These are phyloP conservation scores for Diarsia dahlii DNA, from an alignment of 2,888 invertebrate species.

Conservation along the genomic window DNA sequence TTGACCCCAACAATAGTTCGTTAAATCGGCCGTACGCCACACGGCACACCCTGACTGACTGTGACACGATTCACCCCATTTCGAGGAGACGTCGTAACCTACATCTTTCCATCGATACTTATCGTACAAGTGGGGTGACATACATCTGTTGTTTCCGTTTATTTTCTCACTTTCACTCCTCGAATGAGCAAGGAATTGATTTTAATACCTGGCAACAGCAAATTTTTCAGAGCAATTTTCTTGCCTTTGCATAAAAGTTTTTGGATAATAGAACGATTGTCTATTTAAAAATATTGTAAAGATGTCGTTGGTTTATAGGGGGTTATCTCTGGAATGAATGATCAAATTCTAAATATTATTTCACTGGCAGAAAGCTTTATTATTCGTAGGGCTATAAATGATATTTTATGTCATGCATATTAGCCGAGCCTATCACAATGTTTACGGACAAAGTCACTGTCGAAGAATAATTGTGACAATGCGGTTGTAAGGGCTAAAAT, in stretches of 20 bases:
- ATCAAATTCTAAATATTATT: no score
- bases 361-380: no score
- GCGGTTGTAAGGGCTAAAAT: neutral
- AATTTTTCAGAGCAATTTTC: conserved; percentile 26
- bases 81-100: conserved; percentile 40
- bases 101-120: conserved; percentile 43
- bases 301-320: no score
- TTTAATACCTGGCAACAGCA: conserved; percentile 22
- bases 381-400: no score
- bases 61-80: conserved; percentile 36
- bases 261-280: neutral
- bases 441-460: no score
- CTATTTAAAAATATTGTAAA: no score
- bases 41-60: conserved; percentile 50
- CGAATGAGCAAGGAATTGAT: conserved; percentile 29
- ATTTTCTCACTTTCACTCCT: conserved; percentile 33
- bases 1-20: conserved; percentile 15
- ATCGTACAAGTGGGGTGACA: conserved; percentile 26
- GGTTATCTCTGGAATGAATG: no score
- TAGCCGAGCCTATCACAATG: no score
- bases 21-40: conserved; percentile 18
- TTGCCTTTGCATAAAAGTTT: neutral
- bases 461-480: neutral
- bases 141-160: conserved; percentile 34
- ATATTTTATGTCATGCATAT: no score